phyloP scores from a whole-genome alignment of 2,113 vertebrate genomes.

The Azemiops feae region DNA sequence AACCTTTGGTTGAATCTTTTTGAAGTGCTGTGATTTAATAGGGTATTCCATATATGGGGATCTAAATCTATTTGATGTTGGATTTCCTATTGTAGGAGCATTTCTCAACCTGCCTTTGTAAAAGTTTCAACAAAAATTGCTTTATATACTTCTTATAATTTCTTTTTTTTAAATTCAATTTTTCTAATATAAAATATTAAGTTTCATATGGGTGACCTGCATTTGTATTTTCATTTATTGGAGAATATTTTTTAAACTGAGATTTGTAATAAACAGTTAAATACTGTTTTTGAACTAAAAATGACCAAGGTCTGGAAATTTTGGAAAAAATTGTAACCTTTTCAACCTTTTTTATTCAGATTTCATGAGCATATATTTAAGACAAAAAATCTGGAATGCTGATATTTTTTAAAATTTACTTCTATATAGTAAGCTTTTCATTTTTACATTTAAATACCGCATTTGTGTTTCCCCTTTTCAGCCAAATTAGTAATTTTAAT shows the following conservation, averaged over 20 bases:
- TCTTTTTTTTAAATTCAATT: background rate
- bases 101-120: background rate
- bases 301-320: background rate
- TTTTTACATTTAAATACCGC: background rate
- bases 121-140: background rate
- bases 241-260: background rate
- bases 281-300: background rate
- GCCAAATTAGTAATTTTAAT: background rate
- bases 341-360: background rate
- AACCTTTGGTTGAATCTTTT: background rate
- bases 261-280: background rate
- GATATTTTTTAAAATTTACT: background rate
- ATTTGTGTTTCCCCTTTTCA: background rate
- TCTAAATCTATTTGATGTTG: background rate
- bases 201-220: background rate
- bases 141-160: background rate
- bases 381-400: background rate
- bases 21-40: background rate
- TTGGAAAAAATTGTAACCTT: background rate
- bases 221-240: constrained; percentile 5
- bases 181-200: background rate
- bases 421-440: background rate
- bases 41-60: background rate
- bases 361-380: background rate
- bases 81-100: background rate